Base-by-base conservation (phyloP, 2,888 invertebrate species). In the Neoaliturus tenellus region DNA sequence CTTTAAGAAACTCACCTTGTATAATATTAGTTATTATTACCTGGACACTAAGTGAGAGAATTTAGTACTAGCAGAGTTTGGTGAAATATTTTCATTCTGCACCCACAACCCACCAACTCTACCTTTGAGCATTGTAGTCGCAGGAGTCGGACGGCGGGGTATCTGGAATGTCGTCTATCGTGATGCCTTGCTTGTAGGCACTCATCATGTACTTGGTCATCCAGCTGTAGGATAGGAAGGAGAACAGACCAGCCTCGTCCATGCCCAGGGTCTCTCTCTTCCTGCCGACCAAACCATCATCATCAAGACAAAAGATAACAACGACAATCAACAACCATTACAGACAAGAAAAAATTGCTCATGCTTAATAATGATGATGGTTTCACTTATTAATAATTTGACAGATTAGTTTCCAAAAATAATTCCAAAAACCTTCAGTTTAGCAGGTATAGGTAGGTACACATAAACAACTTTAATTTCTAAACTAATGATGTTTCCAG, bases 171-270 rank as follows among this genome's bases (percentile, higher is more conserved):
- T 91, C 89, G 5, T 91, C 90, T 20, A 89, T 87, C 12, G 89
- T 89, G 8, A 91, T 89, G 17, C 91, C 91, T 82, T 89, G 89
- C 83, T 89, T 90, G 87, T 91, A 92, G 0, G 92, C 91, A 35
- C 89, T 89, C 88, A 90, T 90, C 89, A 93, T 91, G 80, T 92
- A 90, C 31, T 89, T 89, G 10, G 91, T 91, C 85, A 92, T 89
- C 93, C 93, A 93, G 41, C 91, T 90, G 86, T 91, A 92, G 0
- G 92, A 91, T 25, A 91, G 89, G 87, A 90, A 91, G 10, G 92
- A 92, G 85, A 92, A 89, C 78, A 92, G 90, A 5, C 92, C 92
- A 17, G 91, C 90, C 84, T 90, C 89, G 83, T 92, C 91, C 33
- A 92, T 88, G 0, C 91, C 90, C 85, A 90, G 88, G 33, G 85